phyloP scores from a whole-genome alignment of 2,113 vertebrate genomes.

The Callionymus lyra region DNA sequence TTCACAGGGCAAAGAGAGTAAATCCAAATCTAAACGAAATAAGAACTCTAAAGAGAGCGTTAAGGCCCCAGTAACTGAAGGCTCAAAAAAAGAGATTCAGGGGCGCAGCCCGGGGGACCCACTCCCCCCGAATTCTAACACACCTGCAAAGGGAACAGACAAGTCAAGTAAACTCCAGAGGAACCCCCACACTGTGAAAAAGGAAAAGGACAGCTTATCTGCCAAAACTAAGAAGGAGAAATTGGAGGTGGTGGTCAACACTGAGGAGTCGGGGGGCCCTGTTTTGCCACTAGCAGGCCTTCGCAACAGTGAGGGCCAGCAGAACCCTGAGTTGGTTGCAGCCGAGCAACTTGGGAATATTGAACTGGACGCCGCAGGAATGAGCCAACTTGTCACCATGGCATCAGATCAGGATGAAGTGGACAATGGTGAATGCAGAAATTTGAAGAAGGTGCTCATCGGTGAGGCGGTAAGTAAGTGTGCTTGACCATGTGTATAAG shows the following conservation, averaged over 20 bases:
- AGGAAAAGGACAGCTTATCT: constrained; percentile 81
- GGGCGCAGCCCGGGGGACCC: constrained; percentile 53
- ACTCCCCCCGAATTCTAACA: constrained; percentile 43
- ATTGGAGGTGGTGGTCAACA: constrained; percentile 64
- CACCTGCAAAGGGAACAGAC: constrained; percentile 72
- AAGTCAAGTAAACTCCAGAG: constrained; percentile 81
- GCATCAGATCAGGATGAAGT: constrained; percentile 81
- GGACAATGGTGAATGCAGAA: constrained; percentile 77
- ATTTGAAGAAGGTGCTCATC: constrained; percentile 78
- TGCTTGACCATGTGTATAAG: no score
- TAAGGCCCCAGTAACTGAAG: constrained; percentile 75
- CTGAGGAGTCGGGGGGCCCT: constrained; percentile 45
- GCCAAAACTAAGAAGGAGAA: constrained; percentile 93
- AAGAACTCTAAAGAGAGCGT: constrained; percentile 87
- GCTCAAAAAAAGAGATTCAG: constrained; percentile 80
- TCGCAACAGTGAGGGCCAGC: constrained; percentile 72
- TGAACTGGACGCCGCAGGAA: constrained; percentile 75
- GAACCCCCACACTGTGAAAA: constrained; percentile 76
- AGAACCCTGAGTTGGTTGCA: constrained; percentile 68
- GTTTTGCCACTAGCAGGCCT: constrained; percentile 58
- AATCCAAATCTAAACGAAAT: constrained; percentile 92
- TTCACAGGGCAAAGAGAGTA: constrained; percentile 86
- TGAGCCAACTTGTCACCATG: constrained; percentile 76
- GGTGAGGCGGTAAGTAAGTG: constrained; percentile 83
- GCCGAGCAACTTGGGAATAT: constrained; percentile 81